Conservation (phyloP, 1,140 invertebrate species). For the Drosophila sucinea region DNA sequence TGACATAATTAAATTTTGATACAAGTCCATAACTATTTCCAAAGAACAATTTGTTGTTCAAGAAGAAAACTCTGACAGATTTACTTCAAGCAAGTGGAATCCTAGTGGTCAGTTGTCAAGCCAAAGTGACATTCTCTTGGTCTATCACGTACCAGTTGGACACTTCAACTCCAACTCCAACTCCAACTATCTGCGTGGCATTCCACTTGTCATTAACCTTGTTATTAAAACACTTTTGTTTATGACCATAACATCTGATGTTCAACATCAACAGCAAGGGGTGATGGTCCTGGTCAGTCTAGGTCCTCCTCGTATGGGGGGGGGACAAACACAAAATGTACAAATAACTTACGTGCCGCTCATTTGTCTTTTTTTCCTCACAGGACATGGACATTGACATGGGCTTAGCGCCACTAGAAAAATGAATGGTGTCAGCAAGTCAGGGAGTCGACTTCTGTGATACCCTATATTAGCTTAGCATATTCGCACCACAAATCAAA, state of each 20-base stretch:
- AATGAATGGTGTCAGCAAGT: background rate
- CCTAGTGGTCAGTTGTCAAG: constrained; percentile 13
- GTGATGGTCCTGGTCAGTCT: background rate
- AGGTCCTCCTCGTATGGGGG: no score
- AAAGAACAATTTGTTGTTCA: constrained; percentile 12
- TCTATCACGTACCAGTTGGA: constrained; percentile 46
- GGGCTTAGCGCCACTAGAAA: constrained; percentile 13
- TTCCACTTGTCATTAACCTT: constrained; percentile 82
- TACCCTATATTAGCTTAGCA: no score
- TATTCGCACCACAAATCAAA: no score
- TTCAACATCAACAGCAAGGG: constrained; percentile 22
- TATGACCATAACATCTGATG: constrained; percentile 82
- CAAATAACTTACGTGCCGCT: constrained; percentile 81
- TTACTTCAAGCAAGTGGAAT: constrained; percentile 24
- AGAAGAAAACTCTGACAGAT: constrained; percentile 45
- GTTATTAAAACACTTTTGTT: constrained; percentile 83
- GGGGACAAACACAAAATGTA: constrained; percentile 33
- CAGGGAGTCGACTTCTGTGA: no score
- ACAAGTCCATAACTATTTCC: constrained; percentile 73
- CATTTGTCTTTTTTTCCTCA: constrained; percentile 55
- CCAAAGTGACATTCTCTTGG: constrained; percentile 34
- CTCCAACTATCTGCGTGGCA: constrained; percentile 37
- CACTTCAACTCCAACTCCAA: background rate
- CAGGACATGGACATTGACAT: constrained; percentile 25
- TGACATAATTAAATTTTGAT: constrained; percentile 81